Evolutionary conservation across 2,888 invertebrate genomes (phyloP), one percentile per base, ranked within the genome.

Genomic region (Belgica antarctica): DNA sequence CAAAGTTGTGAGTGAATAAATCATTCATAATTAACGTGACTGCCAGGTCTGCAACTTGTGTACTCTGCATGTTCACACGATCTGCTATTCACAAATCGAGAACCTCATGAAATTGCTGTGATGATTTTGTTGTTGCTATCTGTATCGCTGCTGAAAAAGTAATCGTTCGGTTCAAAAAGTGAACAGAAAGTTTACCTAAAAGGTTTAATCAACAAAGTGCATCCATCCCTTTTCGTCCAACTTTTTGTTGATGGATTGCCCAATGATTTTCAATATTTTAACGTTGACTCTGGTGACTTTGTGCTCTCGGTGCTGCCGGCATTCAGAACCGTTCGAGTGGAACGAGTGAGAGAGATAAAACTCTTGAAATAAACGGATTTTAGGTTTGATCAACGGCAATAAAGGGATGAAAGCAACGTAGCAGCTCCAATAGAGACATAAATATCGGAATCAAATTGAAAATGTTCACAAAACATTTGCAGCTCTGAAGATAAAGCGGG

Each of bases 251-350:
- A 52, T 52, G 22, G 19, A 68, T 57, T 31, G 47, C 34, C 47
- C 68, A 57, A 68, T 47, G 31, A 57, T 25, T 52, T 19, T 68
- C 27, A 66, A 47, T 66, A 66, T 36, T 19, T 63, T n/a, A 24
- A 63, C 24, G 41, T 41, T 41, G 36, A 61, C 19, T 62, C 36
- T 47, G 27, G 19, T 27, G 25, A 59, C 8, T 12, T 46, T 46
- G 5, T 3, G 3, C 15, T 3, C 4, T 3, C 46, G 17, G 17
- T 59, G 59, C 12, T 27, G n/a, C 12, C 59, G n/a, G 10, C 28
- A 41, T 47, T 25, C n/a, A 47, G 28, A 25, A n/a, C 46, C 46
- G 47, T 65, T 65, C 47, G 46, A 65, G 47, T 65, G 65, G 65
- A 65, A 65, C 46, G 15, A 19, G n/a, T 22, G 52, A 52, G 12